Evolutionary conservation across 2,797 vertebrate species (phyloP).

Genomic region (Sitta carolinensis): DNA sequence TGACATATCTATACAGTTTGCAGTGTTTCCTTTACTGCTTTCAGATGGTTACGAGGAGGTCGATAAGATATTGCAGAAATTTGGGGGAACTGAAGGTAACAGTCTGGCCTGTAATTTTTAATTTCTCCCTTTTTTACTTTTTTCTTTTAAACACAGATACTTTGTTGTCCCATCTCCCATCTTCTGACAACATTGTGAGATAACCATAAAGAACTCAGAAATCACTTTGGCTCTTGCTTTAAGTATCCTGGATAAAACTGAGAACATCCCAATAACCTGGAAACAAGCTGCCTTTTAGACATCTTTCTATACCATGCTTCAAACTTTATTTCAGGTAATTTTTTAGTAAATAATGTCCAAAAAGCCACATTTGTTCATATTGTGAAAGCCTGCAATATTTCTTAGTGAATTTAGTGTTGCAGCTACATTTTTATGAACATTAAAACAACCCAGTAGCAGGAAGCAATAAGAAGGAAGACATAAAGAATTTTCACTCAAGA

Average conservation of each 20-base stretch:
- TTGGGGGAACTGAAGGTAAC: background rate
- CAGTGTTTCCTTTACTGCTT: background rate
- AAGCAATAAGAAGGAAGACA: background rate
- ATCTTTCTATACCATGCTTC: background rate
- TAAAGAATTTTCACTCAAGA: background rate
- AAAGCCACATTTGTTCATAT: background rate
- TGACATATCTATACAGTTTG: background rate
- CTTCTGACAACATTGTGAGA: background rate
- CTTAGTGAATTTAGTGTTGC: background rate
- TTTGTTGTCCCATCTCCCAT: background rate
- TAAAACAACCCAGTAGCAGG: background rate
- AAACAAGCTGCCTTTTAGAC: background rate
- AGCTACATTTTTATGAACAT: background rate
- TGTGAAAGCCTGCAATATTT: background rate
- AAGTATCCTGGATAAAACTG: background rate
- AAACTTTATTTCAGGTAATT: background rate
- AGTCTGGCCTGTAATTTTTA: background rate
- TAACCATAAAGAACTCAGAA: background rate
- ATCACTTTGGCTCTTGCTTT: background rate
- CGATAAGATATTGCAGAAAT: background rate
- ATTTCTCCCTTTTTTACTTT: background rate
- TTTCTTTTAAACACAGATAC: too few species aligned
- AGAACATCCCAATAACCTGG: background rate
- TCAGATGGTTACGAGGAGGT: background rate
- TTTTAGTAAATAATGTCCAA: background rate